Base-by-base conservation (phyloP, 2,113 vertebrate species). In the Tychaedon coryphoeus region DNA sequence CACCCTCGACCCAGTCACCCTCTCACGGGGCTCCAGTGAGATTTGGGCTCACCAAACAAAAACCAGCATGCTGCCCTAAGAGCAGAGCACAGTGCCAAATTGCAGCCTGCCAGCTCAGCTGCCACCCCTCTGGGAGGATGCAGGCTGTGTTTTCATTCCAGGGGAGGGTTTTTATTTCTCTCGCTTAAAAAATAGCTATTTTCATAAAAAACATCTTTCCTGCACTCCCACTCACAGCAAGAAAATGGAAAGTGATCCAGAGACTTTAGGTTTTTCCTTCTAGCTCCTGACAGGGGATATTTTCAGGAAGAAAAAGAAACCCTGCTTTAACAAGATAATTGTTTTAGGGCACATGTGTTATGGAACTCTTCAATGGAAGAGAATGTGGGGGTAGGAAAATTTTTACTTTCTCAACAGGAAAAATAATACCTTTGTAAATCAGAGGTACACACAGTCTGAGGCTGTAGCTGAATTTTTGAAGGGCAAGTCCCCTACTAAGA, bases 131-230 rank as follows among this genome's bases (percentile, higher is more conserved):
- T 3, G 3, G 61, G 65, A 90, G 38, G 28, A 78, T 8, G 12
- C 50, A 74, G 45, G 36, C 60, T 85, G 36, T 53, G 54, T 54
- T 79, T 94, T 70, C 72, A 56, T 79, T 53, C 45, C 54, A 67
- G 34, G 34, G 17, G 34, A 82, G 38, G 9, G 1, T 36, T 88
- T 57, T 53, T 40, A 73, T 56, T 84, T 75, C 26, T 70, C 66
- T 80, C 47, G 16, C 42, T 83, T 74, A 6, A 75, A 81, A 84
- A 74, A 34, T 8, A 36, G 33, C 26, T 51, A 0, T 90, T 91
- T 95, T 83, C 65, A 91, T 93, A 58, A 81, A 89, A 17, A 85
- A 38, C 77, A 60, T 64, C 71, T 54, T 75, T 61, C 29, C 60
- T 2, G 0, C 34, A 42, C 51, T 94, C 77, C 54, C 40, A 80